phyloP scores from a whole-genome alignment of 2,113 vertebrate genomes.

The Syngnathus typhle region DNA sequence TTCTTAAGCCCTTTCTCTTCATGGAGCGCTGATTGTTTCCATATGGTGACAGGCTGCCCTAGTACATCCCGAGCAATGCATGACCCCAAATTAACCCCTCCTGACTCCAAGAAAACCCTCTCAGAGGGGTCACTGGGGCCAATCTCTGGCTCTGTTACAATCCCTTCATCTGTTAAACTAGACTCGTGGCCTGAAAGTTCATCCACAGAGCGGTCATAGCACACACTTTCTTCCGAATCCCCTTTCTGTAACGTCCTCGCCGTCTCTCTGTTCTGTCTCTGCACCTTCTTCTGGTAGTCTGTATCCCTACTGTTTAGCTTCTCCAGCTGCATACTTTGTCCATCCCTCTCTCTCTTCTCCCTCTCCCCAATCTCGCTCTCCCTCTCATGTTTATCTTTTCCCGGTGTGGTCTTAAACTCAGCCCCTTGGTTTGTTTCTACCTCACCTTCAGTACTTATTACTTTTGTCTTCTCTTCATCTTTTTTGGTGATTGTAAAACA shows the following conservation, averaged over 20 bases:
- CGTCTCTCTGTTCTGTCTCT: conserved; percentile 42
- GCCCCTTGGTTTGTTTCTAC: conserved; percentile 21
- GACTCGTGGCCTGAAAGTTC: conserved; percentile 90
- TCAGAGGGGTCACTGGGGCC: conserved; percentile 45
- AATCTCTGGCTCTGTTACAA: conserved; percentile 85
- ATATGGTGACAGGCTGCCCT: conserved; percentile 65
- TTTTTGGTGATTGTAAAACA: conserved; percentile 32
- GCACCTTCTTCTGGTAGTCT: conserved; percentile 50
- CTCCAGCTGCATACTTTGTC: conserved; percentile 50
- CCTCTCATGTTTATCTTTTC: conserved; percentile 54
- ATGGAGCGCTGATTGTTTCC: conserved; percentile 71
- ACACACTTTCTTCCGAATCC: conserved; percentile 67
- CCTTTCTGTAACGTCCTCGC: conserved; percentile 56
- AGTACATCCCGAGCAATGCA: conserved; percentile 62
- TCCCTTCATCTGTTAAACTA: conserved; percentile 91
- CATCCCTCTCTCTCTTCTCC: conserved; percentile 51
- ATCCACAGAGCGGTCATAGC: conserved; percentile 74
- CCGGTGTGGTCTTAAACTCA: conserved; percentile 38
- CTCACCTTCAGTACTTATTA: conserved; percentile 24
- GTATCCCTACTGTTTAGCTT: conserved; percentile 51
- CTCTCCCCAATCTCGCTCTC: conserved; percentile 55
- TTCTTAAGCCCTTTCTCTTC: conserved; percentile 35
- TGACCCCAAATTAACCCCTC: conserved; percentile 51
- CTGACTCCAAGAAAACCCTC: conserved; percentile 54
- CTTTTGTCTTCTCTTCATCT: conserved; percentile 23